Base-by-base conservation (phyloP, 2,113 vertebrate species). In the Haplochromis vanheusdeni region DNA sequence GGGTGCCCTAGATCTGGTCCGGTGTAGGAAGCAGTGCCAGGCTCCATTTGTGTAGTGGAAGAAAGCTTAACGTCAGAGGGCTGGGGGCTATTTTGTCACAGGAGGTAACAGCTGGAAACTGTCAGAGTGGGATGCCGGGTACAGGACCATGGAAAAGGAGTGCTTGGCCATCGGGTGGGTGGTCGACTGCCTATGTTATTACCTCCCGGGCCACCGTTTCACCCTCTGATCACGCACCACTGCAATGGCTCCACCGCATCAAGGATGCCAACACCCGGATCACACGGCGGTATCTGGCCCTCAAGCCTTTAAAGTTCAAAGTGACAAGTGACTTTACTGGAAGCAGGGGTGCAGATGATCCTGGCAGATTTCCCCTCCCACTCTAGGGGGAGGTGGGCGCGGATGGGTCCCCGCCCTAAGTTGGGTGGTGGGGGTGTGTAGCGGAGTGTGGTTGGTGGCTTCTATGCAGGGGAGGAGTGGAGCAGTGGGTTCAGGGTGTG, bases 301-400 rank as follows among this genome's bases (percentile, higher is more conserved):
- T 56, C 21, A 12, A 56, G 6, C 21, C 12, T 26, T 56, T 14
- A 14, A 56, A 56, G 6, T 56, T 56, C 12, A 56, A 56, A 7
- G 54, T 56, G 54, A 26, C n/a, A 56, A 7, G 54, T 56, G 54
- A 26, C n/a, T 21, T 54, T 2, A 54, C 51, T 54, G n/a, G 9
- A 54, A n/a, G 2, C 21, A 26, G 21, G 6, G 23, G 54, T 26
- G 54, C 12, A 56, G 4, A 56, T 3, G 23, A 1, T 7, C 6
- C 4, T 56, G 12, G 54, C 23, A 26, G 54, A 56, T 26, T 56
- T 56, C 6, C 12, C 5, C 54, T 56, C 54, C 1, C 54, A 26
- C 21, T 56, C 23, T 14, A 26, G 12, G 54, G 6, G 21, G 54
- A 35, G 10, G n/a, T 3, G 52, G 52, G 11, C 0, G 1, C 0